Evolutionary conservation across 2,113 vertebrate species (phyloP).

Genomic region (Chamaea fasciata): DNA sequence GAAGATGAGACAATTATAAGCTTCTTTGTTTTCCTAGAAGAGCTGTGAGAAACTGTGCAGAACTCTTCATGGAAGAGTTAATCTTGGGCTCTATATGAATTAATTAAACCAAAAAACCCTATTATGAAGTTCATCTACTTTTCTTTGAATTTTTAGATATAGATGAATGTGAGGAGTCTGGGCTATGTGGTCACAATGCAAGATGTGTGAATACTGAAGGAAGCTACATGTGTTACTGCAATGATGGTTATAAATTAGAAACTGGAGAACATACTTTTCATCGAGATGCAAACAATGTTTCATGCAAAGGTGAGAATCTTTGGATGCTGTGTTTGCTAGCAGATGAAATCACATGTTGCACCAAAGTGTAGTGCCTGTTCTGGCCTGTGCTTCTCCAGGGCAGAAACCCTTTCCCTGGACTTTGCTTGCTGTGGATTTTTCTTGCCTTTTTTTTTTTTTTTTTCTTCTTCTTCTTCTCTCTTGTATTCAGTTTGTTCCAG

Average conservation of each 20-base stretch:
- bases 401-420: background rate
- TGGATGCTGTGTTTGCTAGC: background rate
- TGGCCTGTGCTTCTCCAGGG: background rate
- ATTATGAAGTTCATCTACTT: background rate
- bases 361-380: background rate
- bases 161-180: slow-evolving; percentile 79
- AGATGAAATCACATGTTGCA: background rate
- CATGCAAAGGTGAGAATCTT: slow-evolving; percentile 78
- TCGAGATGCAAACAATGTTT: slow-evolving; percentile 48
- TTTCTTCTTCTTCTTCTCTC: background rate
- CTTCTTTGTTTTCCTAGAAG: background rate
- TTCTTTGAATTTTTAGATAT: slow-evolving; percentile 72
- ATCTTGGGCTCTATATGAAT: background rate
- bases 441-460: background rate
- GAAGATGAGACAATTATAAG: background rate
- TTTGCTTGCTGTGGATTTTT: background rate
- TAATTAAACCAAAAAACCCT: background rate
- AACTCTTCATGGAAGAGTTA: background rate
- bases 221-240: slow-evolving; percentile 83
- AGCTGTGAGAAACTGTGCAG: background rate
- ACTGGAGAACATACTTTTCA: slow-evolving; percentile 75
- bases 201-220: slow-evolving; percentile 80
- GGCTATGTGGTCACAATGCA: slow-evolving; percentile 78
- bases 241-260: slow-evolving; percentile 76
- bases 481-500: background rate